phyloP scores from a whole-genome alignment of 2,113 vertebrate genomes.

The Ploceus nigricollis region DNA sequence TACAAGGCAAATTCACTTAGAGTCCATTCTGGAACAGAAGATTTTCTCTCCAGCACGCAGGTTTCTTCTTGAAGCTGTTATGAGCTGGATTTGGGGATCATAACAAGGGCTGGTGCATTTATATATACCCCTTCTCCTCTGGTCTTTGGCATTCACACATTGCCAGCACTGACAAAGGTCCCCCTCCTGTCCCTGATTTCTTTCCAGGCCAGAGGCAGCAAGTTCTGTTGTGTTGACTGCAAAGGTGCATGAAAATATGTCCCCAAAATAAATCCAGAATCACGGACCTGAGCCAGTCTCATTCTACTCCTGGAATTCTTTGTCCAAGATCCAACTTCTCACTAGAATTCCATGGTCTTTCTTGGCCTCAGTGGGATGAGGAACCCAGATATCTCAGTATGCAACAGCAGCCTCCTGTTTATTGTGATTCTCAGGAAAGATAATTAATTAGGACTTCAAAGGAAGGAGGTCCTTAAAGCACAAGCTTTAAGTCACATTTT shows the following conservation, averaged over 20 bases:
- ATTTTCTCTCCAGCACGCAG: neutral
- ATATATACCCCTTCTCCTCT: neutral
- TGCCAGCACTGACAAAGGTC: neutral
- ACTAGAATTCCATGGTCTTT: neutral
- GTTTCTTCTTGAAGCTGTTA: neutral
- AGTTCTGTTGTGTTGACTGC: neutral
- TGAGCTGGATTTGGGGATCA: neutral
- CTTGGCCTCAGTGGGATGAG: neutral
- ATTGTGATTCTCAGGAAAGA: neutral
- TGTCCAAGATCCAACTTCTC: neutral
- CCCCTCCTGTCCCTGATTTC: accelerated
- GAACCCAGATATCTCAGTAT: neutral
- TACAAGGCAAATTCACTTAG: neutral
- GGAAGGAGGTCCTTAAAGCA: neutral
- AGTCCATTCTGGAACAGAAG: neutral
- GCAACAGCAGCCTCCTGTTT: neutral
- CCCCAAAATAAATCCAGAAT: neutral
- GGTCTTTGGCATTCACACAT: neutral
- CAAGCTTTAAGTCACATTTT: neutral
- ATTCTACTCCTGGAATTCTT: neutral
- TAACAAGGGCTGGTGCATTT: neutral
- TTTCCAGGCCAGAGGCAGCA: accelerated
- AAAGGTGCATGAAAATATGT: neutral
- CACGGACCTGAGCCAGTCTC: neutral
- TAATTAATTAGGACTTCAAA: conserved; percentile 24